Percentiles rank a stretch among this genome's conserved stretches.
Conservation (phyloP, 2,888 invertebrate genomes). For the Erebia aethiops region DNA sequence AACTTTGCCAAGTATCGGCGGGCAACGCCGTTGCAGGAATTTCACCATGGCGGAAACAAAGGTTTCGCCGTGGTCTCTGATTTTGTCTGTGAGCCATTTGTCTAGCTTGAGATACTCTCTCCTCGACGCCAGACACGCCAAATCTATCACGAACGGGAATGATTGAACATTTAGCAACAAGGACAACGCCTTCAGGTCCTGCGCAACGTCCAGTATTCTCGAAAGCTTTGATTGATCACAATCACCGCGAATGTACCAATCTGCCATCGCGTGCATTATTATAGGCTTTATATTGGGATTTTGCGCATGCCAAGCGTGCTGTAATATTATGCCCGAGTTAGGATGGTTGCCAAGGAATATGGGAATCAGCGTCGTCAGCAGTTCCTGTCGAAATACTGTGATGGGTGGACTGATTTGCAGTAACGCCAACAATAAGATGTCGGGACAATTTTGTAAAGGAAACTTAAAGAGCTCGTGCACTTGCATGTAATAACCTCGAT, state of each 20-base stretch:
- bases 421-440: slow-evolving; percentile 94
- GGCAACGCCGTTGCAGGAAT: slow-evolving; percentile 94
- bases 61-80: slow-evolving; percentile 96
- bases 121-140: slow-evolving; percentile 98
- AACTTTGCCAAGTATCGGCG: slow-evolving; percentile 90
- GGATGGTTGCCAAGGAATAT: slow-evolving; percentile 97
- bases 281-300: slow-evolving; percentile 88
- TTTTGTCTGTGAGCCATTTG: slow-evolving; percentile 99
- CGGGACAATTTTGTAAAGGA: slow-evolving; percentile 96
- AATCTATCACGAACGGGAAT: slow-evolving; percentile 97
- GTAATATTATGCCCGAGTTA: slow-evolving; percentile 97
- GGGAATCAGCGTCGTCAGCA: slow-evolving; percentile 93
- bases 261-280: slow-evolving; percentile 98
- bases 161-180: slow-evolving; percentile 95
- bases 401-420: slow-evolving; percentile 93
- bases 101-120: slow-evolving; percentile 98
- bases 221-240: slow-evolving; percentile 97
- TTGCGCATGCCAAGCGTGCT: slow-evolving; percentile 97
- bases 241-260: slow-evolving; percentile 96
- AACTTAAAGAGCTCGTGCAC: slow-evolving; percentile 95
- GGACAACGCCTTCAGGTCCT: slow-evolving; percentile 96
- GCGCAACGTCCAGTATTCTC: slow-evolving; percentile 97
- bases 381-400: slow-evolving; percentile 91
- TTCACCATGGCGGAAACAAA: slow-evolving; percentile 94
- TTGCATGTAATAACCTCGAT: slow-evolving; percentile 91